Base-by-base conservation (phyloP, 1,140 invertebrate species). In the Gonatopus flavifemur region DNA sequence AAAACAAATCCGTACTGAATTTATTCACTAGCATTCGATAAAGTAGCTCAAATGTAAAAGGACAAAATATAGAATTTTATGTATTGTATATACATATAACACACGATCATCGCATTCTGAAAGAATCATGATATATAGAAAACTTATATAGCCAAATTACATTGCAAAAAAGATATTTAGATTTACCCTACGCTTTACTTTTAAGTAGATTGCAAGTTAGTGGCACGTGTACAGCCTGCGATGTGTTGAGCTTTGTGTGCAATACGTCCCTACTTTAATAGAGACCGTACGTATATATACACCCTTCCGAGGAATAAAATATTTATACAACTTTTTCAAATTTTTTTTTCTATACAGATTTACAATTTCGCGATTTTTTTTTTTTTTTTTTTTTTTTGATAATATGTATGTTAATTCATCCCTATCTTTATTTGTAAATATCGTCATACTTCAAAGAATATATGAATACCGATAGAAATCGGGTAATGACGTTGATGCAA, bases 1-100 rank as follows among this genome's bases (percentile, higher is more conserved):
- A 97, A 76, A 94, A 93, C 49, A 94, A 96, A 73, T 96, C 94
- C 28, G 93, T 96, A n/a, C 81, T 98, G 54, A 97, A 96, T 81
- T 80, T 98, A n/a, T 97, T 96, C 75, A 93, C 93, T 3, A 89
- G 91, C 41, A 91, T 96, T 67, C 86, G 90, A 63, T 86, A 78
- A 72, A 77, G n/a, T 25, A 35, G 22, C 5, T 24, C 20, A 45
- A 6, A 7, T 32, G 32, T 19, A 44, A 20, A 24, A 38, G 19
- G 15, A 44, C 15, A 40, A 30, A 43, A 16, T 12, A 35, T 20
- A 36, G 44, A 25, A 20, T 55, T 50, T 45, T 52, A 36, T 44
- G 41, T 50, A 39, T 39, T 52, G 44, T 56, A 56, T 37, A 59
- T 52, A 58, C 31, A 43, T 39, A 36, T 25, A 32, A 32, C 24